A percentile compares a stretch with the other conserved stretches of the same genome.
These are phyloP conservation scores for Azemiops feae DNA, from an alignment of 2,113 vertebrate genomes.

Conservation along the genomic window DNA sequence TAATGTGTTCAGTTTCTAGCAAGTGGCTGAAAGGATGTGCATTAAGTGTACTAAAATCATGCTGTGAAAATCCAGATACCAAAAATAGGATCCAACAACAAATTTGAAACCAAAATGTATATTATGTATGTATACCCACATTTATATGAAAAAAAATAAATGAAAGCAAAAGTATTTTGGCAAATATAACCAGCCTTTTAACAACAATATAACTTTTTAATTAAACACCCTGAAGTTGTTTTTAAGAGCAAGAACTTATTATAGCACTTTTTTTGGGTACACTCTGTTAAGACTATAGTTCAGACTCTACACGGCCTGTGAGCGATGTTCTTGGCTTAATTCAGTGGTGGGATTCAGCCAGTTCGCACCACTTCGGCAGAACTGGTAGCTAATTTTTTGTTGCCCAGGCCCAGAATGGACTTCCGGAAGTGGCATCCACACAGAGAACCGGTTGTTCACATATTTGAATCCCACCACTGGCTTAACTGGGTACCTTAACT, in stretches of 20 bases:
- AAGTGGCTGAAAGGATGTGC: constrained; percentile 31
- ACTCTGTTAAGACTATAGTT: not conserved
- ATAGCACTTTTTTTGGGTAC: not conserved
- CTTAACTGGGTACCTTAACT: too few species aligned
- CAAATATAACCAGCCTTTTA: not conserved
- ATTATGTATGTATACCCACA: constrained; percentile 24
- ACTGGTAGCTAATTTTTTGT: too few species aligned
- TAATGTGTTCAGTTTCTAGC: constrained; percentile 23
- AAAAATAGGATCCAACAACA: constrained; percentile 32
- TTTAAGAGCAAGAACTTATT: not conserved
- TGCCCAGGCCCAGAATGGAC: too few species aligned
- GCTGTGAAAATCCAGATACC: not conserved
- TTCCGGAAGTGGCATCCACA: too few species aligned
- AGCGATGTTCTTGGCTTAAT: not conserved
- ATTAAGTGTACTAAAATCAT: constrained; percentile 14
- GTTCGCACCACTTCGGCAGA: too few species aligned
- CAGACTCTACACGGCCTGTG: not conserved
- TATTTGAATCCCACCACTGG: not conserved
- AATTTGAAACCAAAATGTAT: constrained; percentile 43
- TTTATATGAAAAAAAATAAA: not conserved
- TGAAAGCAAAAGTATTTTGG: not conserved
- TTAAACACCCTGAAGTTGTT: not conserved
- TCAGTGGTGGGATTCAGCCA: too few species aligned
- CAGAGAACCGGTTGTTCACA: too few species aligned
- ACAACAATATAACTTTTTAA: not conserved